phyloP scores from a whole-genome alignment of 2,888 invertebrate species.

The Sinohyriopsis cumingii region DNA sequence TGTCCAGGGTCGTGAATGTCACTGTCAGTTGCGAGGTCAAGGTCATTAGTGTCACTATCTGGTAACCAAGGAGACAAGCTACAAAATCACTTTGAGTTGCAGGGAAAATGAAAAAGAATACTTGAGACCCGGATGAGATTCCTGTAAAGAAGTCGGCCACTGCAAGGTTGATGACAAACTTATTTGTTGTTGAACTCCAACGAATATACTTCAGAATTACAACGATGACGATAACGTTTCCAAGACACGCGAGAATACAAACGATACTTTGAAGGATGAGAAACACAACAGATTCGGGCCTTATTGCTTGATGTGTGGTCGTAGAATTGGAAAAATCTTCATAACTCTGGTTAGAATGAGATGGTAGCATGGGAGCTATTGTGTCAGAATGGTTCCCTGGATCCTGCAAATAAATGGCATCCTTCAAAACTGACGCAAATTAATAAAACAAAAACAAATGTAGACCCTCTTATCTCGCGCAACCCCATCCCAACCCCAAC shows the following conservation, averaged over 20 bases:
- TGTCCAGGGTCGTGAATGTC: constrained; percentile 38
- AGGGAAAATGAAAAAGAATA: constrained; percentile 28
- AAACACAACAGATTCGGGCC: constrained; percentile 15
- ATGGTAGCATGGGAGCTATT: too few relatives aligned
- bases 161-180: constrained; percentile 38
- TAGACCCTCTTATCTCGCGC: too few relatives aligned
- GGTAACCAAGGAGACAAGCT: constrained; percentile 32
- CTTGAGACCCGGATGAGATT: constrained; percentile 22
- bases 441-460: too few relatives aligned
- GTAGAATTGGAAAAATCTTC: too few relatives aligned
- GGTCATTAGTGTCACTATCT: constrained; percentile 31
- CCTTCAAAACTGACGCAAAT: too few relatives aligned
- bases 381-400: too few relatives aligned
- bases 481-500: too few relatives aligned
- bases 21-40: constrained; percentile 36
- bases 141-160: constrained; percentile 39
- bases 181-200: constrained; percentile 15
- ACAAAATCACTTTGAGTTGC: constrained; percentile 15
- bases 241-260: constrained; percentile 27
- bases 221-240: constrained; percentile 33
- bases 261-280: constrained; percentile 28
- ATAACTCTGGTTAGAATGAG: too few relatives aligned
- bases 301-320: too few relatives aligned
- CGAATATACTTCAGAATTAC: constrained; percentile 29
- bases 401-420: too few relatives aligned